Base-by-base conservation (phyloP, 1,140 invertebrate species). In the Listronotus oregonensis region DNA sequence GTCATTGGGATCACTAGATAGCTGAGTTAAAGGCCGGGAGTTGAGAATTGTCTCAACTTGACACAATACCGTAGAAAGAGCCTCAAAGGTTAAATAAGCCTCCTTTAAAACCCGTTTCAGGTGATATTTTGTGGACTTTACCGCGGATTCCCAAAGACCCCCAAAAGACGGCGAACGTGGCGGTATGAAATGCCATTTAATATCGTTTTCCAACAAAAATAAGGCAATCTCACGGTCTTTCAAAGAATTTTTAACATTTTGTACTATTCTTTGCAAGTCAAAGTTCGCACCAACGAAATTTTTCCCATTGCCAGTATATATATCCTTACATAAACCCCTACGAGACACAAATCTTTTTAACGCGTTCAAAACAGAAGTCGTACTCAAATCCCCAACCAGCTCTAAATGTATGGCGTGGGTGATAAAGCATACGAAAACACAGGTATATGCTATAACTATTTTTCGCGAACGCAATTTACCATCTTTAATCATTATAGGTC, bases 181-280 rank as follows among this genome's bases (percentile, higher is more conserved):
- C 1, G 80, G 79, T 58, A 77, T 79, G 57, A 82, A 80, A n/a
- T 77, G 51, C 78, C 80, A 82, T 27, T 69, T 50, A 8, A 81
- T 76, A 17, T 44, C 42, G 12, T 44, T 44, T 14, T 44, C 12
- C 5, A 44, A 12, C 12, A 44, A 44, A 44, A 6, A 44, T 44
- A 6, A 6, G 12, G 43, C 12, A 5, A 14, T 17, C 6, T 14
- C 12, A 12, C 6, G 4, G 5, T 5, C 4, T 14, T 44, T 5
- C 6, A 17, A n/a, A 6, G 17, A 5, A 6, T 44, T 44, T 6
- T 14, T 14, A 6, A 44, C 5, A 6, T 6, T 6, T 6, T 46
- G 5, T 8, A 27, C 6, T 27, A 51, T 51, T 27, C 5, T 51
- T 17, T 6, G 6, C 21, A 51, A n/a, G 6, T 51, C 49, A 5